Conservation (phyloP, 92 coral and sea anemone species). For the Ricordea florida region DNA sequence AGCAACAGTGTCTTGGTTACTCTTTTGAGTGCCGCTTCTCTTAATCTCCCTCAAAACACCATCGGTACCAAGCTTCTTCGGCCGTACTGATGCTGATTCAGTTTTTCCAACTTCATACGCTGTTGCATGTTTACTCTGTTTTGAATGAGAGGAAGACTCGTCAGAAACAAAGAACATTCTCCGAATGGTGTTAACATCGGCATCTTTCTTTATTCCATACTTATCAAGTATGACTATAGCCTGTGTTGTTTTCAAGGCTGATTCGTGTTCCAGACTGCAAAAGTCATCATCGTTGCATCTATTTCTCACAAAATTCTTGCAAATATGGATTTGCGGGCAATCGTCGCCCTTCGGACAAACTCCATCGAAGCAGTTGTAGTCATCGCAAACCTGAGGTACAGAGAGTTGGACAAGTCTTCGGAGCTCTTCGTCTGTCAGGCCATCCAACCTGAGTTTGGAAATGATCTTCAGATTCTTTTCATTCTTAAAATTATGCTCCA, state of each 20-base stretch:
- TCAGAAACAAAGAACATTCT: slow-evolving; percentile 52
- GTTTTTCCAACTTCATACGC: too few relatives aligned
- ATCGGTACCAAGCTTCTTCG: too few relatives aligned
- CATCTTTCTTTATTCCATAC: slow-evolving; percentile 25
- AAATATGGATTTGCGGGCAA: slow-evolving; percentile 55
- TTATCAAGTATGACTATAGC: slow-evolving; percentile 26
- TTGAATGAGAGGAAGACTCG: neutral
- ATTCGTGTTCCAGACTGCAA: slow-evolving; percentile 48
- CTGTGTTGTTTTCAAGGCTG: slow-evolving; percentile 23
- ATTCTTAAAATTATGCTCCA: slow-evolving; percentile 32
- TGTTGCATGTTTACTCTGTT: too few relatives aligned
- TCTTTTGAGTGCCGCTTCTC: too few relatives aligned
- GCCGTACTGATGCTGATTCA: too few relatives aligned
- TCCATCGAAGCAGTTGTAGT: slow-evolving; percentile 47
- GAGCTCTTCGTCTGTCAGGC: slow-evolving; percentile 40
- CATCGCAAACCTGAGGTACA: slow-evolving; percentile 51
- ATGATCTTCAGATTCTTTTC: slow-evolving; percentile 9
- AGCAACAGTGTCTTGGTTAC: too few relatives aligned
- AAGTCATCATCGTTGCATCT: slow-evolving; percentile 16
- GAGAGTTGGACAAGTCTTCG: slow-evolving; percentile 42
- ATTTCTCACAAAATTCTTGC: slow-evolving; percentile 38
- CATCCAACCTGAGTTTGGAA: slow-evolving; percentile 31
- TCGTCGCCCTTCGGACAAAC: neutral
- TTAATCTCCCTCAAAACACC: too few relatives aligned
- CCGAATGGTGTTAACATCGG: slow-evolving; percentile 5